Evolutionary conservation across 1,140 invertebrate genomes (phyloP).

Genomic region (Rhynchophorus ferrugineus): DNA sequence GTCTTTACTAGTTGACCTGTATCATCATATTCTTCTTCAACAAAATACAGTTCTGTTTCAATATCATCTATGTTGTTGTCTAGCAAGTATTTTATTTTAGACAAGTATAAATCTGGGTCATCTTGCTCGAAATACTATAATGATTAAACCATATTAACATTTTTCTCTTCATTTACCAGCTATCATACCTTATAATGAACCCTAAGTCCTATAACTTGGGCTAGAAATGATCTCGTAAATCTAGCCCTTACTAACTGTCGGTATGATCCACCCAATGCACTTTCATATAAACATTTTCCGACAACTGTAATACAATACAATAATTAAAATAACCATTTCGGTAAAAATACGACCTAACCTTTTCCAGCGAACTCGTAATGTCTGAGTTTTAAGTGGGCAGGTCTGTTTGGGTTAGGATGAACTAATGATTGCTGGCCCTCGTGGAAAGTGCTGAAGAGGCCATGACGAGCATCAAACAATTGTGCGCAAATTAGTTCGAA

Average conservation of each 20-base stretch:
- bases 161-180: background rate
- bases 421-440: constrained; percentile 78
- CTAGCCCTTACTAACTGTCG: constrained; percentile 81
- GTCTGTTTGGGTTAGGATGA: constrained; percentile 77
- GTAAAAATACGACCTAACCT: constrained; percentile 17
- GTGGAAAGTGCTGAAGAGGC: constrained; percentile 77
- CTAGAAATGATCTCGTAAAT: constrained; percentile 88
- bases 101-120: constrained; percentile 85
- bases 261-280: constrained; percentile 79
- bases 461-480: constrained; percentile 76
- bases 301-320: constrained; percentile 49
- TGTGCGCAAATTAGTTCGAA: constrained; percentile 82
- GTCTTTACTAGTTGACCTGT: constrained; percentile 68
- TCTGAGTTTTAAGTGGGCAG: constrained; percentile 70
- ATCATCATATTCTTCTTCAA: constrained; percentile 81
- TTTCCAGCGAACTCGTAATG: constrained; percentile 91
- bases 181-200: constrained; percentile 76
- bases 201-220: constrained; percentile 85
- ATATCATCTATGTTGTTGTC: constrained; percentile 73
- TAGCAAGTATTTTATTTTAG: constrained; percentile 86
- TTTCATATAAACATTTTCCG: constrained; percentile 91
- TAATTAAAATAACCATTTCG: background rate
- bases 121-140: constrained; percentile 90
- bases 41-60: constrained; percentile 79
- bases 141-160: background rate